Evolutionary conservation across 2,888 invertebrate genomes (phyloP).

Genomic region (Seira musarum): DNA sequence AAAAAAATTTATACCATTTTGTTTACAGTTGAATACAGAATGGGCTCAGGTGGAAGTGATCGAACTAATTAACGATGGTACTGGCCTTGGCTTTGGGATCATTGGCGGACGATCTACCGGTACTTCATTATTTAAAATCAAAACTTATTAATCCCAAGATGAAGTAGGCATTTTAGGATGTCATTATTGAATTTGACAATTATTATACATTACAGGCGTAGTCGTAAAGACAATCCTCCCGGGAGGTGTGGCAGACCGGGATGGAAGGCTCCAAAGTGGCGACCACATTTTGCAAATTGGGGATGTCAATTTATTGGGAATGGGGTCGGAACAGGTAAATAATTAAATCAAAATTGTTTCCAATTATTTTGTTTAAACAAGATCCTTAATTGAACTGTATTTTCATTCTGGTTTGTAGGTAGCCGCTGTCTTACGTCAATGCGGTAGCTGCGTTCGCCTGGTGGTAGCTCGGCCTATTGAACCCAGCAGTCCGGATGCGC

Average conservation of each 20-base stretch:
- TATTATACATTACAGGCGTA: no score
- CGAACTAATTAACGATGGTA: conserved; percentile 97
- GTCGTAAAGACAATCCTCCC: conserved; percentile 99
- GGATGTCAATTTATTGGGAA: conserved; percentile 91
- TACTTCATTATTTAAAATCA: no score
- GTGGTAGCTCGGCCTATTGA: conserved; percentile 95
- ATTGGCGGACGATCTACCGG: conserved; percentile 98
- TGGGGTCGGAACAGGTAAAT: conserved; percentile 97
- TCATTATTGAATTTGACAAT: neutral
- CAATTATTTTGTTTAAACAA: neutral
- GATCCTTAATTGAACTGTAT: neutral
- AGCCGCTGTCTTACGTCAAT: conserved; percentile 94
- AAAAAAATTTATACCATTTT: neutral
- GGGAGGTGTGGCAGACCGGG: conserved; percentile 98
- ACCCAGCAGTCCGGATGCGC: conserved; percentile 81
- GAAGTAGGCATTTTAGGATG: neutral
- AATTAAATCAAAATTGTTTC: conserved; percentile 72
- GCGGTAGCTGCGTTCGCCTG: conserved; percentile 94
- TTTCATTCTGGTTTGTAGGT: conserved; percentile 73
- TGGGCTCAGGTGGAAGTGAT: conserved; percentile 99
- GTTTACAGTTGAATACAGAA: conserved; percentile 92
- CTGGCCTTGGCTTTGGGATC: conserved; percentile 98
- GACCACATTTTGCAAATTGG: conserved; percentile 96
- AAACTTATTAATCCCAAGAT: no score
- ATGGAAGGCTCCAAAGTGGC: conserved; percentile 95